These are phyloP conservation scores for Exaiptasia diaphana DNA, from an alignment of 64 coral and sea anemone species.

Conservation along the genomic window DNA sequence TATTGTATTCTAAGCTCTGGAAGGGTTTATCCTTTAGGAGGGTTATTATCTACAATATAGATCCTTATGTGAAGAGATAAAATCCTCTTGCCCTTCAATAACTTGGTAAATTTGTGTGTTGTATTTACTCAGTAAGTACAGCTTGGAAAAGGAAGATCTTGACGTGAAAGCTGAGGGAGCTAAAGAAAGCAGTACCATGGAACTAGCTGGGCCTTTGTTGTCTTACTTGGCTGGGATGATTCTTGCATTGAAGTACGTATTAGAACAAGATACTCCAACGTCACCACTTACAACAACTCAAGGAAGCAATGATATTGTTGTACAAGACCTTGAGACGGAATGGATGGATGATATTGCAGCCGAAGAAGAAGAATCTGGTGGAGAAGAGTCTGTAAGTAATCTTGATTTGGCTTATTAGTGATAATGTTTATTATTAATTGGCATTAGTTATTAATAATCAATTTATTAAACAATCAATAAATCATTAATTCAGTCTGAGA, in stretches of 20 bases:
- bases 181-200: slow-evolving; percentile 79
- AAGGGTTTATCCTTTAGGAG: no score
- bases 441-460: neutral
- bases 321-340: slow-evolving; percentile 90
- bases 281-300: slow-evolving; percentile 33
- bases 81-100: no score
- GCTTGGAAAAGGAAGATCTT: neutral
- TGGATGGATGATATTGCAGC: slow-evolving; percentile 91
- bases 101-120: no score
- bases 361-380: slow-evolving; percentile 89
- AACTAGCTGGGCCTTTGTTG: slow-evolving; percentile 72
- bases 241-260: slow-evolving; percentile 68
- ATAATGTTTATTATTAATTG: neutral
- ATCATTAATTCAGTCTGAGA: no score
- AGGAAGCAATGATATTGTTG: slow-evolving; percentile 57
- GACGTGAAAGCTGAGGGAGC: slow-evolving; percentile 43
- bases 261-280: slow-evolving; percentile 67
- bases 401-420: no score
- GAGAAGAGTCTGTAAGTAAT: slow-evolving; percentile 94
- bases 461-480: no score
- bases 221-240: slow-evolving; percentile 82
- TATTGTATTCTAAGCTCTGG: no score
- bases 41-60: no score
- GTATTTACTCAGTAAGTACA: slow-evolving; percentile 43
- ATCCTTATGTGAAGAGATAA: no score